Evolutionary conservation across 2,888 invertebrate species (phyloP), one percentile per base, ranked within the genome.

Genomic region (Erebia ligea): DNA sequence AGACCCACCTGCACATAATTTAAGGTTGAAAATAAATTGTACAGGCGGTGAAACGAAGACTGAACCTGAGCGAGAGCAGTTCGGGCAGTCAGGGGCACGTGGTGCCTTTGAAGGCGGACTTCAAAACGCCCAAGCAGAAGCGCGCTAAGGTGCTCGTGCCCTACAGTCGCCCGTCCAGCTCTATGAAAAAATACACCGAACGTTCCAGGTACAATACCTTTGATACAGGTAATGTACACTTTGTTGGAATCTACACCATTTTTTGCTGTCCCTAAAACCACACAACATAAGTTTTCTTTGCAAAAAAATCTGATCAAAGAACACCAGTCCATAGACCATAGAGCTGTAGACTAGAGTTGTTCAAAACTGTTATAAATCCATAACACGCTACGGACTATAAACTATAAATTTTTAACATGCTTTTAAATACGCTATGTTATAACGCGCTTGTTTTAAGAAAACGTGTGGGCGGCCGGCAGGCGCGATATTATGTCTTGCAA

Each of bases 31-130:
- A n/a, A 45, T 25, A 21, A 21, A 45, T 77, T 79, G 71, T 68
- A 71, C 90, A 95, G 94, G 95, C 97, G 88, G 97, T 97, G 81
- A 98, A 97, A 94, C 94, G 97, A 92, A 96, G 97, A 94, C 95
- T 97, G 84, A 96, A 97, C 87, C 94, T 95, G 94, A 95, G 92
- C 94, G 95, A 93, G 84, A 92, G 92, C 84, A 92, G 93, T 84
- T 94, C 95, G 68, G 93, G 95, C 78, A 95, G 95, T 83, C 95
- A 87, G 79, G 92, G 89, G 73, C 92, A 93, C 82, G 92, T 95
- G 82, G 94, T 95, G 84, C 95, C 95, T 75, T 94, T 95, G 85
- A 95, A 95, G 84, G 95, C 94, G 76, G 95, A 95, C 84, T 95
- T 95, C 90, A 95, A 95, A 91, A 94, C 95, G 76, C 95, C 95